Base-by-base conservation (phyloP, 1,140 invertebrate genomes). In the Trinorchestia longiramus region DNA sequence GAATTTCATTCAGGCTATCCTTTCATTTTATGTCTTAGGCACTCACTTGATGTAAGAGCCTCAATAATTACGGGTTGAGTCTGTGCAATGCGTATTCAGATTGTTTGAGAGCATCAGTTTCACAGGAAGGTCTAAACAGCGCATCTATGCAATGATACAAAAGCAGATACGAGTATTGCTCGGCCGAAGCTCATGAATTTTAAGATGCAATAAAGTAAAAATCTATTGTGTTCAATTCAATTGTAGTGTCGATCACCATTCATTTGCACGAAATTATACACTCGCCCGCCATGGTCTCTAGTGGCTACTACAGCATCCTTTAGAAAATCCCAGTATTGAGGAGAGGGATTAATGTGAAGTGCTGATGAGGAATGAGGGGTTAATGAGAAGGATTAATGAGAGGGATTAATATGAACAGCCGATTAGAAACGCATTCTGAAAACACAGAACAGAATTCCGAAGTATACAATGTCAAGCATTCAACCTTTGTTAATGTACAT, bases 221-320 rank as follows among this genome's bases (percentile, higher is more conserved):
- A 94, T 94, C 92, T 94, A 94, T 94, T 94, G 92, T 94, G 44
- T 45, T 47, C 92, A 40, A 45, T 47, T 94, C 92, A 94, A 94
- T 94, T 94, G 43, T 47, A n/a, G 23, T 94, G 92, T 94, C 92
- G 44, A 94, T 94, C 41, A 47, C 92, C 92, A 43, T 94, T 47
- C 92, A 94, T 47, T 94, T 94, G 92, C 40, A 47, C 44, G 4
- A 47, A 94, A 94, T 94, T 94, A 94, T 47, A 45, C 40, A 45
- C 92, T 94, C 36, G 41, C 88, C 43, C 11, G 62, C 28, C 62
- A 36, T 11, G 62, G 28, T 28, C 62, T 77, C 62, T 23, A 77
- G 62, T 28, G 15, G 36, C 62, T 36, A 23, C 28, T 77, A 28
- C 28, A 77, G 36, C 15, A 77, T 77, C 62, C 8, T 77, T 77